Base-by-base conservation (phyloP, 2,888 invertebrate genomes). In the Diaphora mendica region DNA sequence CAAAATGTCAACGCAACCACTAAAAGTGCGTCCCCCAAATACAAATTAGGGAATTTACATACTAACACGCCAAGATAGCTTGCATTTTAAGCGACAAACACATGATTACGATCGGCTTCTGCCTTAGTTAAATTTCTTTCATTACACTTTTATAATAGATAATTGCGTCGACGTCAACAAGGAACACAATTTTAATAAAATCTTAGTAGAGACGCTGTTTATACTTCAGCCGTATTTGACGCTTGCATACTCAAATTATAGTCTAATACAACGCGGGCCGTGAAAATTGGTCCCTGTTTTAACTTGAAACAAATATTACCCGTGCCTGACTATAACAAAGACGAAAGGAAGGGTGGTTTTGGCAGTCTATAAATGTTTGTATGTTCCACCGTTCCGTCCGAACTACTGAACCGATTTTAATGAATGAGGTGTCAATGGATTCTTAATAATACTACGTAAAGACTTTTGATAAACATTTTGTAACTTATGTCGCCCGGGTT, bases 121-220 rank as follows among this genome's bases (percentile, higher is more conserved):
- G 74, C 68, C 68, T 71, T 71, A 71, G 65, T 70, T 70, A 73
- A 75, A 77, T 75, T 71, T 64, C 73, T 76, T 75, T 64, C 68
- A 67, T 74, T 64, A 79, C 79, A 76, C 76, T 83, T 73, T 84
- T 77, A 65, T 68, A 73, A 70, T 15, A 44, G 77, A 82, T 87
- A 85, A 88, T 89, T 88, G 87, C 77, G 82, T 77, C 72, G 73
- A 44, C 59, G 77, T 76, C 78, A 78, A 82, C 85, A 88, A 86
- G 86, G 81, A 85, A 87, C 87, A 85, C 82, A 84, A 86, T 89
- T 90, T 90, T 90, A 91, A 91, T 90, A 89, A 89, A 91, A 86
- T 85, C 86, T 84, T 86, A 85, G 83, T 80, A 65, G 86, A 77
- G 85, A 85, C 82, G 82, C 82, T 86, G 81, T 81, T 90, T 88